Evolutionary conservation across 2,113 vertebrate species (phyloP), one percentile per base, ranked within the genome.

Genomic region (Anoura caudifer): DNA sequence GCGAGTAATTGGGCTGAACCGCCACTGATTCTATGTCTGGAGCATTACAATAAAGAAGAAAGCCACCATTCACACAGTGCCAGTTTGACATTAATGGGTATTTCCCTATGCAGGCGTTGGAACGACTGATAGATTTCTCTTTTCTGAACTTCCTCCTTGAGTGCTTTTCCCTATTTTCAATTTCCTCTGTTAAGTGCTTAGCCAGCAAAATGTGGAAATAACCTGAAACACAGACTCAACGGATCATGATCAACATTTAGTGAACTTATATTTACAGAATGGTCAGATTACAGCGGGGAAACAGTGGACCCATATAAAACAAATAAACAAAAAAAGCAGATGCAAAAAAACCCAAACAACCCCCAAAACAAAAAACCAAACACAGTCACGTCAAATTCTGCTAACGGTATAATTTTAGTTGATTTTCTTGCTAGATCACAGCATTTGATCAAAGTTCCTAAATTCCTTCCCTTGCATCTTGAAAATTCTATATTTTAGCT

Each of bases 61-160:
- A 95, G 83, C 77, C 96, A 94, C 98, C 92, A 96, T 97, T 98
- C 97, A 90, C 96, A 87, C 93, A 75, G 56, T 61, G 91, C 41
- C 77, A 26, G 84, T 72, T 96, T 95, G 97, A 97, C 97, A 97
- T 93, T 96, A 98, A 12, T 31, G 97, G 97, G 97, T 93, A 94
- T 97, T 97, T 90, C 98, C 97, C 97, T 82, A 67, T 3, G 76
- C 12, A 89, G 90, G 15, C 82, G 91, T 80, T 97, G 95, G 84
- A 92, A 94, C 72, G 83, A 80, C 96, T 22, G 81, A 63, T 93
- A 97, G 97, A 91, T 92, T 97, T 97, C 77, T 92, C 88, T 88
- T 69, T 43, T 94, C 79, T 36, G 61, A 52, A 76, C 83, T 93
- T 95, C 92, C 91, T 95, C 89, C 93, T 56, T 76, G 65, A 90